phyloP scores from a whole-genome alignment of 2,113 vertebrate species.

The Chloroceryle aenea region DNA sequence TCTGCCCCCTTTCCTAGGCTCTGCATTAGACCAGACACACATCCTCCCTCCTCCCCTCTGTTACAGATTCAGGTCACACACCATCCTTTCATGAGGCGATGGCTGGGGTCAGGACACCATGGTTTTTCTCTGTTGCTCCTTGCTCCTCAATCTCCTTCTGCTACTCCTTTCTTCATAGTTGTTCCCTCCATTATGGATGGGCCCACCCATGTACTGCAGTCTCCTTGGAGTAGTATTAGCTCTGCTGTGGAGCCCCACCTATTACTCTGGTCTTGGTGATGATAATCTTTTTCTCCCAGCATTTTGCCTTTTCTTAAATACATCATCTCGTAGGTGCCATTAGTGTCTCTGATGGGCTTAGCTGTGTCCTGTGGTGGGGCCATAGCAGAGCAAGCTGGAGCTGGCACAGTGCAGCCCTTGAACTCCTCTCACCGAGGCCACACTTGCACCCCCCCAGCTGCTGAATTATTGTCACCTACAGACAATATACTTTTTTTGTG shows the following conservation, averaged over 20 bases:
- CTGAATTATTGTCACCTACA: not conserved
- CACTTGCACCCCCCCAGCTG: not conserved
- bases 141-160: not conserved
- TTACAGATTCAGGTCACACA: rapidly evolving
- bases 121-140: not conserved
- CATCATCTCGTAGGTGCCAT: not conserved
- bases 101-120: not conserved
- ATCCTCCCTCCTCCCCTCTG: rapidly evolving
- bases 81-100: not conserved
- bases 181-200: not conserved
- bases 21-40: rapidly evolving
- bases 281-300: not conserved
- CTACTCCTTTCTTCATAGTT: not conserved
- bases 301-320: not conserved
- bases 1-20: not conserved
- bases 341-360: not conserved
- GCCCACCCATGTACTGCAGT: too few species aligned
- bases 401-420: not conserved
- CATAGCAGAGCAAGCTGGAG: not conserved
- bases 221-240: not conserved
- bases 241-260: rapidly evolving
- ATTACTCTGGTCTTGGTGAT: not conserved
- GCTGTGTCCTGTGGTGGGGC: too few species aligned
- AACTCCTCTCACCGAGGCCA: not conserved
- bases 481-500: not conserved